These are phyloP conservation scores for Nesoenas mayeri DNA, from an alignment of 2,113 vertebrate genomes.

Conservation along the genomic window DNA sequence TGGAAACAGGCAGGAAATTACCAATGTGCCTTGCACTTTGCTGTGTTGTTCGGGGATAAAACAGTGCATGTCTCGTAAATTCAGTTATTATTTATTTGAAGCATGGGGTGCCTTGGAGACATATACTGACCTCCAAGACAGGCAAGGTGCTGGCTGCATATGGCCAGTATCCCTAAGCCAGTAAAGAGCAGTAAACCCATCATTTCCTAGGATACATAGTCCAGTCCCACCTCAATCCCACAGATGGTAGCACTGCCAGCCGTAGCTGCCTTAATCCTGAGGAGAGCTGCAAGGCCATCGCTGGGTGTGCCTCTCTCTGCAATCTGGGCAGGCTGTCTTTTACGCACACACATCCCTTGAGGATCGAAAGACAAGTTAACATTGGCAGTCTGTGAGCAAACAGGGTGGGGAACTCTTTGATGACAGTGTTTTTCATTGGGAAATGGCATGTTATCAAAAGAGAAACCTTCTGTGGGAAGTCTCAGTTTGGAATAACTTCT, in stretches of 20 bases:
- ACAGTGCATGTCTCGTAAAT: neutral
- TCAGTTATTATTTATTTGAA: neutral
- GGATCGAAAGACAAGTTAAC: neutral
- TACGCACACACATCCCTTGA: neutral
- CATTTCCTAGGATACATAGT: fast-evolving
- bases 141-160: neutral
- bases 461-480: neutral
- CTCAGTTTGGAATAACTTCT: neutral
- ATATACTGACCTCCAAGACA: neutral
- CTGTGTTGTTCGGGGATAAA: neutral
- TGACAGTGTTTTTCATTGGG: neutral
- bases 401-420: neutral
- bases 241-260: neutral
- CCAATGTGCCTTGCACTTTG: neutral
- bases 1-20: neutral
- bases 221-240: neutral
- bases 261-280: neutral
- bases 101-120: neutral
- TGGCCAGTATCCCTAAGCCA: neutral
- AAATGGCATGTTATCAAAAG: neutral
- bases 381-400: neutral
- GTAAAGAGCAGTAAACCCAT: neutral
- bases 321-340: neutral
- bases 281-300: neutral
- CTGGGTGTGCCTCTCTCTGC: neutral